phyloP scores from a whole-genome alignment of 2,888 invertebrate genomes.

The Lasioglossum calceatum region DNA sequence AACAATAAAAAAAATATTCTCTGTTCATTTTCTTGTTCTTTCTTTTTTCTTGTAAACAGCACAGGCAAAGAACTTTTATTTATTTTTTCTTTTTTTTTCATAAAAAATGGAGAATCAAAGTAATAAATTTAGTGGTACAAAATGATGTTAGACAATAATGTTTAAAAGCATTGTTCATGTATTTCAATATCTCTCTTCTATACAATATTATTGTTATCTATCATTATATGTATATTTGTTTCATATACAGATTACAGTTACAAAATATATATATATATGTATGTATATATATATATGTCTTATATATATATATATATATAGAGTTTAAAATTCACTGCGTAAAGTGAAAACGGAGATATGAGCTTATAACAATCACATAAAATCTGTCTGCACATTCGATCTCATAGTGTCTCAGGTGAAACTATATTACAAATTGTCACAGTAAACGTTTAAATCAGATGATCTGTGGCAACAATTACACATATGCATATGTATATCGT shows the following conservation, averaged over 20 bases:
- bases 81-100: constrained; percentile 27
- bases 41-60: constrained; percentile 39
- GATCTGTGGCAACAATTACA: constrained; percentile 70
- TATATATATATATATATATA: constrained; percentile 60
- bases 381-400: constrained; percentile 72
- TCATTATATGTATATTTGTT: constrained; percentile 82
- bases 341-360: constrained; percentile 72
- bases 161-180: constrained; percentile 84
- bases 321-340: constrained; percentile 78
- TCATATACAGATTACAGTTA: constrained; percentile 84
- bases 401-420: constrained; percentile 75
- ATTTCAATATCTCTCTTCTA: constrained; percentile 85
- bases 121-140: constrained; percentile 82
- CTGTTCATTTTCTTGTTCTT: neutral
- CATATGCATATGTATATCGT: constrained; percentile 33
- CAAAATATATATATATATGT: constrained; percentile 81
- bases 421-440: constrained; percentile 77
- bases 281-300: constrained; percentile 56
- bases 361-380: constrained; percentile 75
- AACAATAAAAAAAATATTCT: constrained; percentile 44
- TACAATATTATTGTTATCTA: constrained; percentile 83
- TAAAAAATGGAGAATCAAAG: constrained; percentile 72
- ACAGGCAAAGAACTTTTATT: constrained; percentile 52
- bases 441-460: constrained; percentile 70
- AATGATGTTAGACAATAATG: constrained; percentile 83